These are phyloP conservation scores for Catocala nupta DNA, from an alignment of 2,888 invertebrate genomes.

Conservation along the genomic window DNA sequence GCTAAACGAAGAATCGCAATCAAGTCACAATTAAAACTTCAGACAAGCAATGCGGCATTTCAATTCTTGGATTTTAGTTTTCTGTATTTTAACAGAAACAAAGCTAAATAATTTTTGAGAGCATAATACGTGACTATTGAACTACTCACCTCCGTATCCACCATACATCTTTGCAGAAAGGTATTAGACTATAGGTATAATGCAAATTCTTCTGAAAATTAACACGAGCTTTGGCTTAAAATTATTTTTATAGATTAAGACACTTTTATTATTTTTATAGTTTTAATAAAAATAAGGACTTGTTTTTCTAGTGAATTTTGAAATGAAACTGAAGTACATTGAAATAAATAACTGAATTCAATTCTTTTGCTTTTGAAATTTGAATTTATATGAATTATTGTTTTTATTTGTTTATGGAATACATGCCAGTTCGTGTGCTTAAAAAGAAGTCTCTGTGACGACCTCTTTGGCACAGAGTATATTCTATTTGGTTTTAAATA, in stretches of 20 bases:
- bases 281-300: slow-evolving; percentile 35
- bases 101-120: no score
- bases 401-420: neutral
- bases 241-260: slow-evolving; percentile 23
- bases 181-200: neutral
- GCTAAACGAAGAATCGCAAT: no score
- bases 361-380: neutral
- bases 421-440: neutral
- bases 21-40: no score
- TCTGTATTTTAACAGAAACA: no score
- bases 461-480: no score
- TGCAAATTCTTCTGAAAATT: slow-evolving; percentile 1
- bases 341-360: neutral
- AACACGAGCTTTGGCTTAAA: slow-evolving; percentile 20
- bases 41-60: no score
- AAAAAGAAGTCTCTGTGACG: no score
- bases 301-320: slow-evolving; percentile 49
- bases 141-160: slow-evolving; percentile 4
- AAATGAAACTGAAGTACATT: slow-evolving; percentile 37
- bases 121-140: no score
- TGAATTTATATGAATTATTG: neutral
- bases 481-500: no score
- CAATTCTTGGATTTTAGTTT: no score
- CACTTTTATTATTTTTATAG: slow-evolving; percentile 37
- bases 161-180: slow-evolving; percentile 10